A percentile compares a stretch with the other conserved stretches of the same genome.
Conservation (phyloP, 2,797 vertebrate genomes). For the Crax fasciolata region DNA sequence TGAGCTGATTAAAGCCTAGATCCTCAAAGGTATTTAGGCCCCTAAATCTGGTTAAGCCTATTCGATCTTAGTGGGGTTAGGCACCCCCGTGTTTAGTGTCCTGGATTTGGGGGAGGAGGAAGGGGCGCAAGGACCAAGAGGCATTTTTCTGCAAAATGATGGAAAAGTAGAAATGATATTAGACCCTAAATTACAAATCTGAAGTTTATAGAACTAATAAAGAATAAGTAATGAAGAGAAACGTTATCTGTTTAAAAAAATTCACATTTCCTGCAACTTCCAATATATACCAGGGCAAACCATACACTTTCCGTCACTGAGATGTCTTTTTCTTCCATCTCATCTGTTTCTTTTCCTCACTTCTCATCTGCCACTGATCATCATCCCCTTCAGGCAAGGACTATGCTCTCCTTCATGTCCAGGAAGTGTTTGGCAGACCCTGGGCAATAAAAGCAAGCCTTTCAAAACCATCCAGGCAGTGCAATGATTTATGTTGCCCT, state of each 20-base stretch:
- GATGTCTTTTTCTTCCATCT: neutral
- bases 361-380: neutral
- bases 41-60: slow-evolving; percentile 28
- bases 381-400: neutral
- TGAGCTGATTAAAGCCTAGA: slow-evolving; percentile 27
- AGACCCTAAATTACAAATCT: neutral
- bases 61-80: neutral
- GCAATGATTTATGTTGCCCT: neutral
- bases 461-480: neutral
- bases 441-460: neutral
- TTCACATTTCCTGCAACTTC: neutral
- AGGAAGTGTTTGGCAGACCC: neutral
- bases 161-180: neutral
- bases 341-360: neutral
- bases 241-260: neutral
- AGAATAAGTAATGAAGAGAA: neutral
- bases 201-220: neutral
- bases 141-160: neutral
- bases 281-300: neutral
- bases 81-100: neutral
- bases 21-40: slow-evolving; percentile 18
- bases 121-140: neutral
- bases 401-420: neutral
- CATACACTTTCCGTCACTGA: neutral
- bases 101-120: neutral